phyloP scores from a whole-genome alignment of 92 coral and sea anemone genomes.

The Porites lobata region DNA sequence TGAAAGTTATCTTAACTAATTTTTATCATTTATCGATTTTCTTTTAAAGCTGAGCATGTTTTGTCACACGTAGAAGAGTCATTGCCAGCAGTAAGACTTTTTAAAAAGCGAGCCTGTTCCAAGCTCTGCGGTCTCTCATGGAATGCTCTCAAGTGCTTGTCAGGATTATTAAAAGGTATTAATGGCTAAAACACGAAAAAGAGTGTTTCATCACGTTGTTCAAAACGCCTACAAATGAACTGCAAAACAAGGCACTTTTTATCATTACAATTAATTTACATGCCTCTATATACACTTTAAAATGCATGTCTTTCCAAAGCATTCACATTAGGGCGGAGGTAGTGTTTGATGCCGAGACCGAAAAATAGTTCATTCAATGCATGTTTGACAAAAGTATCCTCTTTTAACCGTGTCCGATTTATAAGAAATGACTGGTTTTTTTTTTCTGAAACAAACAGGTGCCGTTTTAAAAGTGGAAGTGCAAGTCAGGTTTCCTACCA shows the following conservation, averaged over 20 bases:
- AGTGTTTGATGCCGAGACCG: no score
- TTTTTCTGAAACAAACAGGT: neutral
- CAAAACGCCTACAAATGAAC: no score
- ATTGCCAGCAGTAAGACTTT: conserved; percentile 28
- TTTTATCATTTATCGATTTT: neutral
- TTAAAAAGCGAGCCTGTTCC: conserved; percentile 23
- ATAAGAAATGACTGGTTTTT: neutral
- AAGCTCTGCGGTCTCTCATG: conserved; percentile 26
- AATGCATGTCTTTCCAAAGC: no score
- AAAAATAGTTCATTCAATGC: no score
- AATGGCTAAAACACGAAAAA: neutral
- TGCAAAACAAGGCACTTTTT: no score
- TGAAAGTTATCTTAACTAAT: no score
- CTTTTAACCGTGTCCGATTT: neutral
- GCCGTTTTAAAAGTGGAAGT: conserved; percentile 20
- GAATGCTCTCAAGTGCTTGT: conserved; percentile 43
- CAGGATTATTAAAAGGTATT: conserved; percentile 24
- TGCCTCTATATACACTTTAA: no score
- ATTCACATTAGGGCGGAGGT: no score
- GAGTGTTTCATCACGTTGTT: no score
- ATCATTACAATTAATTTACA: no score
- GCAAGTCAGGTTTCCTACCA: conserved; percentile 16
- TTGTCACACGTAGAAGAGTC: conserved; percentile 36
- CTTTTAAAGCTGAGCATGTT: conserved; percentile 18
- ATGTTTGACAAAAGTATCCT: no score